Evolutionary conservation across 2,797 vertebrate species (phyloP), one percentile per base, ranked within the genome.

Genomic region (Ceyx erithaca): DNA sequence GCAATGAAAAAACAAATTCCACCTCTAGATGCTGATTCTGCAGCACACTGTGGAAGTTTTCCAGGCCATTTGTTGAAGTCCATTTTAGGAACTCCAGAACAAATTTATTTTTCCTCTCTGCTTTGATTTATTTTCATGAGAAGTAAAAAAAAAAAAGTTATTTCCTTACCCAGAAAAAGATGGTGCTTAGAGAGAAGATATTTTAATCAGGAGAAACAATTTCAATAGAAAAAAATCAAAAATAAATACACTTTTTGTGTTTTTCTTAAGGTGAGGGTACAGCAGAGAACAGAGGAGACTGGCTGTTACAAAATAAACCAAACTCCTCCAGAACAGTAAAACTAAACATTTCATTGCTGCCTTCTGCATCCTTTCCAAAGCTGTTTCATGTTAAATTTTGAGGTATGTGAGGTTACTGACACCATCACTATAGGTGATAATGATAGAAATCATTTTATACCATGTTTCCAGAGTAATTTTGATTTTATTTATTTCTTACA

Each of bases 391-490:
- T 76, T 87, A 40, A 12, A 37, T 83, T 78, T 85, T 23, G 26
- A 85, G 72, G 17, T 54, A 30, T 25, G 14, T 62, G 43, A 41
- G 23, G 64, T 21, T 90, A 68, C 86, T 80, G 23, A 63, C 52
- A 55, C 66, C 63, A 5, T 17, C 26, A 16, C 70, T 89, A 10
- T 17, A 28, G 63, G 64, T 67, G 52, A 88, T 17, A 48, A 7
- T 52, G 82, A 73, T 71, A 87, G 17, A 12, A 83, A n/a, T 33
- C 52, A 77, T 85, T 89, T 72, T 15, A 88, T 90, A 86, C 76
- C 18, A 10, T 5, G 7, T 90, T 96, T 95, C 68, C 54, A 58
- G 72, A 89, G 40, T 85, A 78, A 70, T 84, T 92, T 85, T 87
- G 59, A 25, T 75, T 35, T 12, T 28, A 9, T 35, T 12, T 28